phyloP scores from a whole-genome alignment of 1,140 invertebrate genomes.

The Alviniconcha marisindica region DNA sequence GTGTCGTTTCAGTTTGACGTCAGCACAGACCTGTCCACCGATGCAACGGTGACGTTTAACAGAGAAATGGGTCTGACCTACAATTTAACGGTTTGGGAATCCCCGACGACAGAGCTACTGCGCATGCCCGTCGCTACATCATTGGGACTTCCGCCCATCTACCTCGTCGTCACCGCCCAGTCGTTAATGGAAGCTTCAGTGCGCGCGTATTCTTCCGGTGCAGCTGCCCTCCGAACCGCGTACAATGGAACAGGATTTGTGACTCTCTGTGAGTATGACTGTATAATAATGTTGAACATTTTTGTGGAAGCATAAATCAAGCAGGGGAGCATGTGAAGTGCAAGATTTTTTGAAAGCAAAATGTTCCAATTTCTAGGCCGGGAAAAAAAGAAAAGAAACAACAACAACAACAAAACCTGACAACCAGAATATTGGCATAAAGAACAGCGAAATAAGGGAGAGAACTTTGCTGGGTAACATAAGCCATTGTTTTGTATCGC shows the following conservation, averaged over 20 bases:
- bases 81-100: neutral
- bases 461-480: too few relatives aligned
- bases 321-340: too few relatives aligned
- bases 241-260: neutral
- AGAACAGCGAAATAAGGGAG: too few relatives aligned
- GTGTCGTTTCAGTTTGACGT: slow-evolving; percentile 17
- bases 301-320: too few relatives aligned
- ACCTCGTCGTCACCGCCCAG: neutral
- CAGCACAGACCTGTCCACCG: neutral
- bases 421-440: too few relatives aligned
- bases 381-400: too few relatives aligned
- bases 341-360: too few relatives aligned
- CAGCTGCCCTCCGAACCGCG: neutral
- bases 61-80: neutral
- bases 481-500: too few relatives aligned
- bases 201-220: neutral
- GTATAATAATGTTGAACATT: neutral
- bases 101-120: neutral
- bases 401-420: too few relatives aligned
- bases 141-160: neutral
- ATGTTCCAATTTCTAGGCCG: too few relatives aligned
- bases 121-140: neutral
- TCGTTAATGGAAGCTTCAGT: neutral
- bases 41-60: neutral
- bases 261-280: neutral